Conservation (phyloP, 2,797 vertebrate species). For the Leptodactylus fallax region DNA sequence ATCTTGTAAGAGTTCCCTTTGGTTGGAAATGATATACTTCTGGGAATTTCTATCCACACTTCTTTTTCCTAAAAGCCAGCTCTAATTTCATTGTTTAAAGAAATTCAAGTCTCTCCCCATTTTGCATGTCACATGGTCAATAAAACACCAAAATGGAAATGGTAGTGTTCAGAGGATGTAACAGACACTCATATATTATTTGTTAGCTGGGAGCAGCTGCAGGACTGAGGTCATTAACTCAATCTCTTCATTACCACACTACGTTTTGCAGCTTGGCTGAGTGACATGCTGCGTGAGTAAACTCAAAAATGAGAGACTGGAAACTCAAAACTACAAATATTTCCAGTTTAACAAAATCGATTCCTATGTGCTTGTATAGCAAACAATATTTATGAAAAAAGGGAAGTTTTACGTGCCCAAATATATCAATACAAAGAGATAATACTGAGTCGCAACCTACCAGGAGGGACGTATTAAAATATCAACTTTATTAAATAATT, state of each 20-base stretch:
- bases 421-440: too few species aligned
- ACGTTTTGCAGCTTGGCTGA: slow-evolving; percentile 51
- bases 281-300: slow-evolving; percentile 41
- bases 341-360: neutral
- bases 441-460: too few species aligned
- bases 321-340: neutral
- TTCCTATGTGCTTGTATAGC: neutral
- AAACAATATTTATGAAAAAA: too few species aligned
- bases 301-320: neutral
- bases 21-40: neutral
- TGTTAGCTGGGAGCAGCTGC: slow-evolving; percentile 69
- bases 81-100: slow-evolving; percentile 25
- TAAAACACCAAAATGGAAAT: slow-evolving; percentile 32
- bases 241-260: slow-evolving; percentile 66
- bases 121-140: slow-evolving; percentile 36
- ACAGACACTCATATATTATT: slow-evolving; percentile 76
- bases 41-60: neutral
- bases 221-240: slow-evolving; percentile 56
- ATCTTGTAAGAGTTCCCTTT: neutral
- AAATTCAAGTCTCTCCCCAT: slow-evolving; percentile 21
- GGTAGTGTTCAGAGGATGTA: slow-evolving; percentile 63
- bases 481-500: too few species aligned
- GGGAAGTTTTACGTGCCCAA: too few species aligned
- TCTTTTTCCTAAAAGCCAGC: neutral
- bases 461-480: too few species aligned